A percentile compares a stretch with the other conserved stretches of the same genome.
Evolutionary conservation across 1,140 invertebrate genomes (phyloP).

Genomic region (Ostrea denselamellosa): DNA sequence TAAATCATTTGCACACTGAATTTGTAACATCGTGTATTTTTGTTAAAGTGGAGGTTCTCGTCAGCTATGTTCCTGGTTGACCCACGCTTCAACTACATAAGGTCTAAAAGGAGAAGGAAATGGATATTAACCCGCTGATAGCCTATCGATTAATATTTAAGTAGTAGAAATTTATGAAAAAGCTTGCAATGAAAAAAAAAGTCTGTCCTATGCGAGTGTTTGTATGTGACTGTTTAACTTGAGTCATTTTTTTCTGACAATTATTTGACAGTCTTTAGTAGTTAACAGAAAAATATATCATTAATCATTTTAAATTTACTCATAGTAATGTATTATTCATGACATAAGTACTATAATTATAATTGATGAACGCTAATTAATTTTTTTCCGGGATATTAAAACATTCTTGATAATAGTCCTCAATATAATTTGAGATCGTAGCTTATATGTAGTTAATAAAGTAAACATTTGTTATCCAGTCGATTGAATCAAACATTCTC

Average conservation of each 20-base stretch:
- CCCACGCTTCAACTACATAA: not conserved
- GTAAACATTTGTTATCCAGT: too few species aligned
- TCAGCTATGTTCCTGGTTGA: not conserved
- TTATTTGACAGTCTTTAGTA: not conserved
- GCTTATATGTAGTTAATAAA: too few species aligned
- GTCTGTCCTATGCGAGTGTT: not conserved
- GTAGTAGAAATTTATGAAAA: not conserved
- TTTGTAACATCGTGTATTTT: not conserved
- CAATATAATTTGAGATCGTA: too few species aligned
- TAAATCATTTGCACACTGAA: not conserved
- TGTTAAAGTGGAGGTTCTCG: not conserved
- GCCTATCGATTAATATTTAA: slow-evolving; percentile 6
- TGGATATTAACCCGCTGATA: not conserved
- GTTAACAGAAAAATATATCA: not conserved
- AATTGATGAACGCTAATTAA: not conserved
- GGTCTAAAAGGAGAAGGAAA: not conserved
- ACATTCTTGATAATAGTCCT: not conserved
- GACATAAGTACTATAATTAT: slow-evolving; percentile 1
- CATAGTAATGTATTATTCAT: slow-evolving; percentile 1
- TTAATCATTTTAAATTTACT: slow-evolving; percentile 31
- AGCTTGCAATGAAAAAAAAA: not conserved
- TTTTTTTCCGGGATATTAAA: not conserved
- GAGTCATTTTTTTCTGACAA: not conserved
- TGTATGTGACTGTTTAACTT: not conserved
- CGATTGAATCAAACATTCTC: too few species aligned